These are phyloP conservation scores for Empidonax alnorum DNA, from an alignment of 2,113 vertebrate genomes.

Conservation along the genomic window DNA sequence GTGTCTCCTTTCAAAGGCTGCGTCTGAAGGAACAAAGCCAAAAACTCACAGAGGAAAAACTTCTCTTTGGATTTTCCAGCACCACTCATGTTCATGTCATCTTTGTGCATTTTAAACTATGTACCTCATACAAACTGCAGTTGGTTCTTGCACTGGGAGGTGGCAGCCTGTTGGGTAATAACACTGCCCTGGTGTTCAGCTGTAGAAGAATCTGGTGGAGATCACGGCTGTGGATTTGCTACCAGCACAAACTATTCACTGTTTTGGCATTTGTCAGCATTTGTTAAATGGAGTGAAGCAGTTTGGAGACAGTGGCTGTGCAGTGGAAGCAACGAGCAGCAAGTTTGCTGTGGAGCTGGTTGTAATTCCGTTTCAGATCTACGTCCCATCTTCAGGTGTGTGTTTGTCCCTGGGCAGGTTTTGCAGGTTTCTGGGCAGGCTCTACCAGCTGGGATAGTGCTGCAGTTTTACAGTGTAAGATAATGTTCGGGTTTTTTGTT, in stretches of 20 bases:
- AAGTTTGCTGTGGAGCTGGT: background rate
- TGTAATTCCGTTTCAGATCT: background rate
- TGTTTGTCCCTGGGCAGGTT: background rate
- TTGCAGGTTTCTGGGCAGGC: background rate
- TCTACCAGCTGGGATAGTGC: background rate
- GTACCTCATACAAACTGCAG: background rate
- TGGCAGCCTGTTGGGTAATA: background rate
- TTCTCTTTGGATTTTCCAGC: background rate
- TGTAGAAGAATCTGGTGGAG: background rate
- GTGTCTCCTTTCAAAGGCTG: background rate
- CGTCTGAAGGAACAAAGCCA: rapidly evolving
- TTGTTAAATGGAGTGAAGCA: background rate
- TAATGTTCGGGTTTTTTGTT: background rate
- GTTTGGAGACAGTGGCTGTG: rapidly evolving
- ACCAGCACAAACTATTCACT: rapidly evolving
- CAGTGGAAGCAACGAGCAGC: rapidly evolving
- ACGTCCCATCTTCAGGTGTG: rapidly evolving
- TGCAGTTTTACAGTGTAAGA: background rate
- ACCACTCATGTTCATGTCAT: rapidly evolving
- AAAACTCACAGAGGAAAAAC: background rate
- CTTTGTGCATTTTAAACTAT: background rate
- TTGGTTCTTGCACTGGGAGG: background rate
- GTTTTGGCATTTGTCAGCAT: rapidly evolving
- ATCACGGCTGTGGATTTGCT: rapidly evolving
- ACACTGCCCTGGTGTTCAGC: background rate